Conservation (phyloP, 2,113 vertebrate species). For the Morone chrysops region DNA sequence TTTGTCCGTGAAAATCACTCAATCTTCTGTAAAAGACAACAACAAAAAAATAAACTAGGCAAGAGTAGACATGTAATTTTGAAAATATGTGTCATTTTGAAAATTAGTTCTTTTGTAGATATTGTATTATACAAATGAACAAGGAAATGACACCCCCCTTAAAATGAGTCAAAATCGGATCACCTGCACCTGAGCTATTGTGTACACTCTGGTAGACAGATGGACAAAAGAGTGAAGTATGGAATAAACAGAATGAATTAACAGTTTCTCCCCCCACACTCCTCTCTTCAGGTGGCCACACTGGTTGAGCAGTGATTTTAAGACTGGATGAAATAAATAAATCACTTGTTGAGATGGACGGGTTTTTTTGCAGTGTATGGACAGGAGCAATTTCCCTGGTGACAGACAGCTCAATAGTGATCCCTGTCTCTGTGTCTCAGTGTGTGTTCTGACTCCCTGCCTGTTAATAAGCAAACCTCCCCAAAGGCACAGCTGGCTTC, state of each 20-base stretch:
- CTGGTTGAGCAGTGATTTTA: constrained; percentile 4
- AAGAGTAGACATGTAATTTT: not conserved
- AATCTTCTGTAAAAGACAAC: not conserved
- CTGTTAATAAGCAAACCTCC: constrained; percentile 76
- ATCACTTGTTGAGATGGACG: constrained; percentile 2
- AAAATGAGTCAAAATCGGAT: not conserved
- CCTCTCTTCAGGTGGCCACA: constrained; percentile 38
- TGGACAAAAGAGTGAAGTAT: constrained; percentile 13
- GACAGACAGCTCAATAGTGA: constrained; percentile 68
- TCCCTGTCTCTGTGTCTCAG: constrained; percentile 58
- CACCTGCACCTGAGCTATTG: not conserved
- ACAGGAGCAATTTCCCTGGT: constrained; percentile 58
- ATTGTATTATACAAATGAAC: not conserved
- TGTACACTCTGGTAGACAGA: not conserved
- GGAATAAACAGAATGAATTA: not conserved
- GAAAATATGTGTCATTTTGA: not conserved
- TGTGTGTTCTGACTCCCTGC: constrained; percentile 67
- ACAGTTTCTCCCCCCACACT: not conserved
- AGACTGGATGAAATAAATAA: constrained; percentile 33
- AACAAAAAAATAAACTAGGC: not conserved
- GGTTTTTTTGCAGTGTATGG: constrained; percentile 37
- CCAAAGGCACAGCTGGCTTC: constrained; percentile 68
- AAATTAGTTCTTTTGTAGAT: not conserved
- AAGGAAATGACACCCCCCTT: not conserved
- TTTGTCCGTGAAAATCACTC: not conserved